phyloP scores from a whole-genome alignment of 1,140 invertebrate genomes.

The Drosophila arizonae region DNA sequence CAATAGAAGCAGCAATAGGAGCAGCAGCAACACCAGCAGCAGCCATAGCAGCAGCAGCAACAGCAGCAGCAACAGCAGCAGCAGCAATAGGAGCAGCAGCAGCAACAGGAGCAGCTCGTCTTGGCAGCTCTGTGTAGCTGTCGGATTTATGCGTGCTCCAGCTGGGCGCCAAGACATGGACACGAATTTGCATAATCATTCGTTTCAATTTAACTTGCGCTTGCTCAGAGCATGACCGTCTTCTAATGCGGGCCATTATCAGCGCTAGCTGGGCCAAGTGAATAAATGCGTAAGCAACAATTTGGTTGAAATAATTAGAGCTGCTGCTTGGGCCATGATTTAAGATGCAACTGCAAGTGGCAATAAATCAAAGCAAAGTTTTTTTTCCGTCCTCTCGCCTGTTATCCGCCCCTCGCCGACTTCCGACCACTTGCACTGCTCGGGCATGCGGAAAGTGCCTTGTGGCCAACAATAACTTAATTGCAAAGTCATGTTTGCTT shows the following conservation, averaged over 20 bases:
- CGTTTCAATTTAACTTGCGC: slow-evolving; percentile 61
- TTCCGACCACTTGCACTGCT: slow-evolving; percentile 22
- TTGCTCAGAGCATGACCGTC: slow-evolving; percentile 39
- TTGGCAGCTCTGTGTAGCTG: no score
- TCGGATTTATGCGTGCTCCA: not conserved
- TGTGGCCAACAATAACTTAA: slow-evolving; percentile 73
- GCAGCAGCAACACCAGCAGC: no score
- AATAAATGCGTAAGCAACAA: slow-evolving; percentile 58
- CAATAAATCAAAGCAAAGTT: slow-evolving; percentile 65
- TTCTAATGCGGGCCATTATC: slow-evolving; percentile 46
- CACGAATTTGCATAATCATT: slow-evolving; percentile 66
- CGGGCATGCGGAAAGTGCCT: slow-evolving; percentile 38
- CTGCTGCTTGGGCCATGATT: slow-evolving; percentile 46
- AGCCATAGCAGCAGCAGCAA: no score
- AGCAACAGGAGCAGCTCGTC: no score
- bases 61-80: no score
- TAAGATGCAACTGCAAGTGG: slow-evolving; percentile 62
- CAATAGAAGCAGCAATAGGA: no score
- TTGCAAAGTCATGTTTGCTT: slow-evolving; percentile 79
- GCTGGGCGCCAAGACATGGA: slow-evolving; percentile 9
- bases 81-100: no score
- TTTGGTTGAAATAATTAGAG: slow-evolving; percentile 57
- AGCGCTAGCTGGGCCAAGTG: slow-evolving; percentile 22
- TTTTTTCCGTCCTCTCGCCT: slow-evolving; percentile 30
- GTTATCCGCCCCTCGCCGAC: not conserved